These are phyloP conservation scores for Zaprionus africanus DNA, from an alignment of 1,140 invertebrate species.

Conservation along the genomic window DNA sequence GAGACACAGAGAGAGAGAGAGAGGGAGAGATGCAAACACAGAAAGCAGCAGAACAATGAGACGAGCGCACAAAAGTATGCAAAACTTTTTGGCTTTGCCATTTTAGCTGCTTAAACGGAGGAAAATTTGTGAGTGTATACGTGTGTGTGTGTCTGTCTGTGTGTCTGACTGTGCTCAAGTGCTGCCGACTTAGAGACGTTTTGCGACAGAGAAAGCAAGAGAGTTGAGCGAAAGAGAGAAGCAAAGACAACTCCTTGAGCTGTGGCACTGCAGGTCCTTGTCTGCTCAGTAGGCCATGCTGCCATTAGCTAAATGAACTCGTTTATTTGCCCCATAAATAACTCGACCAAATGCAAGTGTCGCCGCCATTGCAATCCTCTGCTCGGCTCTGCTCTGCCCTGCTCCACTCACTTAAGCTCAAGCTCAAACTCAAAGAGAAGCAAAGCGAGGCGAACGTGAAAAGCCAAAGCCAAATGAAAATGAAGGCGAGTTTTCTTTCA, in stretches of 20 bases:
- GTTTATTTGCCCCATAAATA: conserved; percentile 78
- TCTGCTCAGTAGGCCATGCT: conserved; percentile 74
- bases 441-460: conserved; percentile 10
- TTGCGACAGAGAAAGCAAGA: neutral
- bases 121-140: conserved; percentile 30
- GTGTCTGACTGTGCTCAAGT: conserved; percentile 10
- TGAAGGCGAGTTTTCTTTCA: conserved; percentile 32
- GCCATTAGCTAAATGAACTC: conserved; percentile 81
- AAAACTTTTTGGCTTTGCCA: conserved; percentile 50
- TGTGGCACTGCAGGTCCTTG: conserved; percentile 37
- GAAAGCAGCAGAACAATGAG: conserved; percentile 38
- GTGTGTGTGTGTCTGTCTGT: neutral
- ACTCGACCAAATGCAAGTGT: conserved; percentile 75
- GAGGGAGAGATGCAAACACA: neutral
- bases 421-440: too few relatives aligned
- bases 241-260: conserved; percentile 30
- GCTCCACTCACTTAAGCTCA: neutral
- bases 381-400: conserved; percentile 17
- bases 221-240: neutral
- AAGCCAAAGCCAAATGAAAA: conserved; percentile 25
- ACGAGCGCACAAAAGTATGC: conserved; percentile 47
- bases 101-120: conserved; percentile 51
- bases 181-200: conserved; percentile 25
- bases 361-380: conserved; percentile 19
- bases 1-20: neutral